Conservation (phyloP, 2,888 invertebrate genomes). For the Dysmachus trigonus region DNA sequence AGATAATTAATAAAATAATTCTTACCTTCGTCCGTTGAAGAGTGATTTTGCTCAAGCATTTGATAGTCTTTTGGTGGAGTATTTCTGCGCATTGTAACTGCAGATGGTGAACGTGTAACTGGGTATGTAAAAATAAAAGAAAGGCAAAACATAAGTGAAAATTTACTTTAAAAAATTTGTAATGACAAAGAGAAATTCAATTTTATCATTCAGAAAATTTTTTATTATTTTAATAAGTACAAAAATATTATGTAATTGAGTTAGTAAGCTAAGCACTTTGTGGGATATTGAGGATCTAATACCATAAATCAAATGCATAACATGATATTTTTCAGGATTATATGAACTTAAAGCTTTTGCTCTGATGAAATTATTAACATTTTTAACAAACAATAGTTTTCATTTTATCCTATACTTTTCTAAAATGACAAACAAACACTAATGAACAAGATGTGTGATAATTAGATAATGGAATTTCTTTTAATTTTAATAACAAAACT, state of each 20-base stretch:
- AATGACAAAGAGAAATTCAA: background rate
- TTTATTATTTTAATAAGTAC: background rate
- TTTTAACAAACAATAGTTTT: background rate
- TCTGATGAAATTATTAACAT: background rate
- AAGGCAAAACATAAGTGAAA: constrained; percentile 48
- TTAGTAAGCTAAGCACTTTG: background rate
- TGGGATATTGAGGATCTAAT: background rate
- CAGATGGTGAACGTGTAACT: constrained; percentile 55
- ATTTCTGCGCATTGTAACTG: constrained; percentile 55
- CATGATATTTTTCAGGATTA: background rate
- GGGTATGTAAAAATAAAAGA: constrained; percentile 50
- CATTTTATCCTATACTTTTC: background rate
- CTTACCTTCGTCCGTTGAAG: constrained; percentile 60
- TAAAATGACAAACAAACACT: background rate
- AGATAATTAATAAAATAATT: background rate
- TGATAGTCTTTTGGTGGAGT: constrained; percentile 60
- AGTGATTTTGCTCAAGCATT: constrained; percentile 56
- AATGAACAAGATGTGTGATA: background rate
- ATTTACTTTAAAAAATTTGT: constrained; percentile 49
- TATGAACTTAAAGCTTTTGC: background rate
- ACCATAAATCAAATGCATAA: background rate
- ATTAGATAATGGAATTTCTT: background rate
- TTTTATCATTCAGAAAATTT: constrained; percentile 26
- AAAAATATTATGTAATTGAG: background rate
- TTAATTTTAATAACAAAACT: too few species aligned